Evolutionary conservation across 2,797 vertebrate species (phyloP).

Genomic region (Apogon talboti): DNA sequence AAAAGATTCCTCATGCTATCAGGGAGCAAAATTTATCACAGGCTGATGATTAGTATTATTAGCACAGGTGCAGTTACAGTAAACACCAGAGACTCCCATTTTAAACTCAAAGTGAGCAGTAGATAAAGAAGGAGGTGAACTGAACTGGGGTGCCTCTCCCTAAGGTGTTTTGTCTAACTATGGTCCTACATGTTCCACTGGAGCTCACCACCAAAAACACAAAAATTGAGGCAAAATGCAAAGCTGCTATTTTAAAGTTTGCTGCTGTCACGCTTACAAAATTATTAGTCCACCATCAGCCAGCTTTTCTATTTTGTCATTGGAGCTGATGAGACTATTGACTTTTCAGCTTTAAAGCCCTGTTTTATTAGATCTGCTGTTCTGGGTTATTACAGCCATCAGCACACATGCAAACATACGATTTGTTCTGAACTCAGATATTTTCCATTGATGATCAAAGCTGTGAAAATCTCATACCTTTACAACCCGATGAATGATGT

Average conservation of each 20-base stretch:
- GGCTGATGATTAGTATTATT: slow-evolving; percentile 83
- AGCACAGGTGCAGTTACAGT: slow-evolving; percentile 84
- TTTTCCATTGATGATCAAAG: too few species aligned
- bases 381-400: too few species aligned
- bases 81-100: slow-evolving; percentile 76
- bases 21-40: slow-evolving; percentile 76
- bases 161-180: slow-evolving; percentile 62
- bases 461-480: too few species aligned
- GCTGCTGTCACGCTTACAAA: neutral
- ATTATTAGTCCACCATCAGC: too few species aligned
- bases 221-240: slow-evolving; percentile 1
- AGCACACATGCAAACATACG: too few species aligned
- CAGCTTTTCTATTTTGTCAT: too few species aligned
- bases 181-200: slow-evolving; percentile 29
- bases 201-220: slow-evolving; percentile 18
- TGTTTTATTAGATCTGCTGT: too few species aligned
- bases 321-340: too few species aligned
- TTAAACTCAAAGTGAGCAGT: slow-evolving; percentile 57
- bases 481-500: too few species aligned
- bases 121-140: slow-evolving; percentile 67
- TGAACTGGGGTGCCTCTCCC: slow-evolving; percentile 60
- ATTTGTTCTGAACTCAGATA: too few species aligned
- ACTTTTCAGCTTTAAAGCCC: too few species aligned
- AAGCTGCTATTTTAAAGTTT: slow-evolving; percentile 8
- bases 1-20: slow-evolving; percentile 78